phyloP scores from a whole-genome alignment of 2,888 invertebrate species.

The Mesochorus sp. region DNA sequence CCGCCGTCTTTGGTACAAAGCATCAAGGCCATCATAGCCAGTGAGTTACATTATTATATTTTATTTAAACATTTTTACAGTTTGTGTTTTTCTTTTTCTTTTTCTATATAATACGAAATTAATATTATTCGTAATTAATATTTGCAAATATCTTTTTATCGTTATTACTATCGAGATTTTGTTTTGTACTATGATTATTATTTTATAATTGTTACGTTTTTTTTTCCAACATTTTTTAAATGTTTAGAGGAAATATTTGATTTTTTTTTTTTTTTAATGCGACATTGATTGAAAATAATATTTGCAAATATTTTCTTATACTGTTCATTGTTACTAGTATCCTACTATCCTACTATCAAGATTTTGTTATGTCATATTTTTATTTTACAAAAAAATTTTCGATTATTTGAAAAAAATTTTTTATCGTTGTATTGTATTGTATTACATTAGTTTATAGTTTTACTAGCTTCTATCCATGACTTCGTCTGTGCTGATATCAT shows the following conservation, averaged over 20 bases:
- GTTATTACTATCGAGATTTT: not conserved
- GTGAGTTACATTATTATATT: conserved; percentile 78
- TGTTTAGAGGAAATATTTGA: not conserved
- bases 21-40: conserved; percentile 83
- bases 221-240: not conserved
- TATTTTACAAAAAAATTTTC: not conserved
- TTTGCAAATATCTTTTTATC: no score
- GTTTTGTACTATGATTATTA: not conserved
- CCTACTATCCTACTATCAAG: no score
- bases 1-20: conserved; percentile 90
- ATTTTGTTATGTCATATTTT: no score
- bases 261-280: not conserved
- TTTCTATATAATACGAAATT: not conserved
- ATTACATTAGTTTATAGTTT: not conserved
- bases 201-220: not conserved
- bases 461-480: no score
- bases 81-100: no score
- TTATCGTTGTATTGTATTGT: not conserved
- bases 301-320: no score
- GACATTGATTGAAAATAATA: no score
- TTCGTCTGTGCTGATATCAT: no score
- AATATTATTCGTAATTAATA: no score
- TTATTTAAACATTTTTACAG: no score
- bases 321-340: no score
- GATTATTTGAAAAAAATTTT: not conserved